Evolutionary conservation across 2,797 vertebrate genomes (phyloP).

Genomic region (Setipinna tenuifilis): DNA sequence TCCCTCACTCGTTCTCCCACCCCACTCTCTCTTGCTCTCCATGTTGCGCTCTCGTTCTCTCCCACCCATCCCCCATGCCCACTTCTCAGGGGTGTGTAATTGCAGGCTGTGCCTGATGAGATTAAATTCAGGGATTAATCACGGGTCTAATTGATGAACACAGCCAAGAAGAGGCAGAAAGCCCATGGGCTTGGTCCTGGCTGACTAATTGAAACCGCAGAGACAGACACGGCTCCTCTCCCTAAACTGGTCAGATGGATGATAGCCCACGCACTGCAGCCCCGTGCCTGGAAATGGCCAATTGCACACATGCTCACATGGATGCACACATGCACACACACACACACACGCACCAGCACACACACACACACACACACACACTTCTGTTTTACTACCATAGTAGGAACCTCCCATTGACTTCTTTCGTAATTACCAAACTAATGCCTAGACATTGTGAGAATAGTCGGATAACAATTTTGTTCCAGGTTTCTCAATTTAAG

Average conservation of each 20-base stretch:
- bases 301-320: conserved; percentile 51
- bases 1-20: conserved; percentile 46
- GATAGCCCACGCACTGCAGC: conserved; percentile 7
- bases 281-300: neutral
- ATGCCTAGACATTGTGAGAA: too few relatives aligned
- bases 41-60: conserved; percentile 49
- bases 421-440: too few relatives aligned
- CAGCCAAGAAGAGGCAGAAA: conserved; percentile 75
- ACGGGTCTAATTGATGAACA: conserved; percentile 82
- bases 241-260: conserved; percentile 22
- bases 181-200: conserved; percentile 70
- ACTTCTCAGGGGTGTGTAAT: conserved; percentile 73
- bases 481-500: too few relatives aligned
- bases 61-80: conserved; percentile 31
- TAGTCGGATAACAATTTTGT: too few relatives aligned
- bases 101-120: conserved; percentile 79
- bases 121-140: conserved; percentile 81
- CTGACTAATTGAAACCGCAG: conserved; percentile 75
- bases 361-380: neutral
- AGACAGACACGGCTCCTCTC: conserved; percentile 61
- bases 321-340: neutral
- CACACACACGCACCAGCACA: neutral
- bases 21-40: neutral
- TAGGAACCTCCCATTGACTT: too few relatives aligned
- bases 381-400: too few relatives aligned